Base-by-base conservation (phyloP, 2,888 invertebrate genomes). In the Lasioglossum oenotherae region DNA sequence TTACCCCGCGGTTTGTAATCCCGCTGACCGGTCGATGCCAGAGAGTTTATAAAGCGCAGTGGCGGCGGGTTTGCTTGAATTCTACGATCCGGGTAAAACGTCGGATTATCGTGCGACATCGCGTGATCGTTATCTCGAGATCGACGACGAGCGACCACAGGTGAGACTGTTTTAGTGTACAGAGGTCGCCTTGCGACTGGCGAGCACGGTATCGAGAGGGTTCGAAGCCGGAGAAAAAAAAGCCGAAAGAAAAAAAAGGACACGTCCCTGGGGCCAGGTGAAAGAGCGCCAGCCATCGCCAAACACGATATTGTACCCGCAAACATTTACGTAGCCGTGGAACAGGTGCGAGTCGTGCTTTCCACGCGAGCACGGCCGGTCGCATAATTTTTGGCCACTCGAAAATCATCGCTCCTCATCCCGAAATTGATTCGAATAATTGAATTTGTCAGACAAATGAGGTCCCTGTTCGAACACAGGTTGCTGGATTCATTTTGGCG, bases 251-350 rank as follows among this genome's bases (percentile, higher is more conserved):
- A 67, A 67, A 31, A 64, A 64, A 5, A 19, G 19, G 19, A 67
- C 67, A 19, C 35, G 67, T 16, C 31, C 31, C 67, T 67, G 67
- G 82, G 49, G 85, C 86, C 90, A 90, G 90, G 90, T 90, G 90
- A 86, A 27, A 80, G 67, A 53, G 16, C 64, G 19, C 87, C 83
- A 84, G 88, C 71, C 81, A 84, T 77, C 74, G 85, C 77, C 84
- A 83, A 90, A 86, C 88, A 84, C 83, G 90, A 90, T 90, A 90
- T 90, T 87, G 90, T 82, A 84, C 90, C 84, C 80, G 86, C 84
- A 86, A 90, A 90, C 87, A 84, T 90, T 90, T 89, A 86, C 81
- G 86, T 53, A 67, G 75, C 87, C 64, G 83, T 80, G 79, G 82
- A 81, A 84, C 84, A 86, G 86, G 86, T 86, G 86, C 72, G 80